Evolutionary conservation across 2,113 vertebrate species (phyloP), one percentile per base, ranked within the genome.

Genomic region (Toxostoma redivivum): DNA sequence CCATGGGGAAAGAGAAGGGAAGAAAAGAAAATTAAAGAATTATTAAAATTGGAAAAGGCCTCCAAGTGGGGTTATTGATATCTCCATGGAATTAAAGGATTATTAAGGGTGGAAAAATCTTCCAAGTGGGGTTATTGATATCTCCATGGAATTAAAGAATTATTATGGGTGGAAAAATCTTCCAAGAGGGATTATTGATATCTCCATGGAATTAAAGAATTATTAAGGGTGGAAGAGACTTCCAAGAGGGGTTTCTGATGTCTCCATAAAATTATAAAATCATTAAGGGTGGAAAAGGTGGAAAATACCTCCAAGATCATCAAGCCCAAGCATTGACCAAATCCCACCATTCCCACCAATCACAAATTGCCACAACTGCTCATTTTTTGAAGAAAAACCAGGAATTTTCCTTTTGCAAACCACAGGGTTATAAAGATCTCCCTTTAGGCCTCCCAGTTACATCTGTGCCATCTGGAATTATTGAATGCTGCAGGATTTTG

Each of bases 121-220:
- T 69, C 13, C 45, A 31, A 67, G 23, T 61, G 42, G 10, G 9
- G 11, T 6, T 25, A 7, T 3, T 17, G 31, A 4, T 65, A 4
- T 44, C 7, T 50, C 40, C 15, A 54, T 19, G 1, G 5, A 71
- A 71, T 71, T 33, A 71, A 8, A 25, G 22, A 30, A 33, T 33
- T 24, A 25, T 54, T 31, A 38, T 40, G 15, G 2, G 0, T 24
- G 37, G 69, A 33, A 53, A 71, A 40, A 4, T 0, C 35, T 11
- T 40, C 15, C 35, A 31, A 9, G n/a, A 69, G 12, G 19, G 18
- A 2, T 0, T 2, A 21, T 56, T 27, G 23, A 56, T 9, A 1
- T 27, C 22, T 19, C 17, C 7, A 12, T 21, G 3, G 0, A 42
- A 33, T n/a, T 44, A n/a, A 2, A 56, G 3, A 12, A 35, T 45